A percentile compares a stretch with the other conserved stretches of the same genome.
Evolutionary conservation across 53 echinoderm and acorn worm genomes (phyloP).

Genomic region (Holothuria scabra): DNA sequence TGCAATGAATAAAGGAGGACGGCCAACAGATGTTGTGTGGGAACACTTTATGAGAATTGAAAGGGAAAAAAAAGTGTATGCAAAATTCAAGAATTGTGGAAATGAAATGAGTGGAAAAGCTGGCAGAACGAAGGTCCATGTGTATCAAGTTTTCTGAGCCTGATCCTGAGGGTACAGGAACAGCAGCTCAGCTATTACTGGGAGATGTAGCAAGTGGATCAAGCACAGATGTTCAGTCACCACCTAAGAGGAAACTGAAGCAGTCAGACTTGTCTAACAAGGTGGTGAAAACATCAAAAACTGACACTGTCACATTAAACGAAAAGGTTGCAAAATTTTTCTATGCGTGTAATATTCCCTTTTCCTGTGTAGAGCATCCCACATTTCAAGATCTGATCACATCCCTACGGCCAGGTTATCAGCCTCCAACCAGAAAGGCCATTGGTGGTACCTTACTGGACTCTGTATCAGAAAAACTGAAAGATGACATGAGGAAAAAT

Average conservation of each 20-base stretch:
- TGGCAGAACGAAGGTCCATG: too few relatives aligned
- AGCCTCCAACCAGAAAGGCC: slow-evolving; percentile 15
- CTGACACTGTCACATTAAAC: not conserved
- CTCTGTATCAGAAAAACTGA: not conserved
- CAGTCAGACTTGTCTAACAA: slow-evolving; percentile 1
- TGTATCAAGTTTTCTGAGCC: too few relatives aligned
- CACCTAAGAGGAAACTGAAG: not conserved
- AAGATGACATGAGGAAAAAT: slow-evolving; percentile 9
- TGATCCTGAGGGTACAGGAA: too few relatives aligned
- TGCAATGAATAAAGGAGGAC: not conserved
- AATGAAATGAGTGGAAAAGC: too few relatives aligned
- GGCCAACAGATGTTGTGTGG: not conserved
- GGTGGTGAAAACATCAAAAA: slow-evolving; percentile 18
- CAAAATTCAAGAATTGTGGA: not conserved
- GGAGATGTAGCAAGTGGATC: not conserved
- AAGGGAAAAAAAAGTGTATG: not conserved
- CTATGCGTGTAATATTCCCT: slow-evolving; percentile 39
- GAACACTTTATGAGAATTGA: slow-evolving; percentile 18
- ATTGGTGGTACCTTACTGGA: slow-evolving; percentile 22
- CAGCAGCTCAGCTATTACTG: not conserved
- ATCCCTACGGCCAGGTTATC: slow-evolving; percentile 28
- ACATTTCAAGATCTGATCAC: not conserved
- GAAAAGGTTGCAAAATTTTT: slow-evolving; percentile 14
- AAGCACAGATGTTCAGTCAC: not conserved
- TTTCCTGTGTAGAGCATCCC: slow-evolving; percentile 3